Conservation (phyloP, 64 coral and sea anemone genomes). For the Montipora efflorescens region DNA sequence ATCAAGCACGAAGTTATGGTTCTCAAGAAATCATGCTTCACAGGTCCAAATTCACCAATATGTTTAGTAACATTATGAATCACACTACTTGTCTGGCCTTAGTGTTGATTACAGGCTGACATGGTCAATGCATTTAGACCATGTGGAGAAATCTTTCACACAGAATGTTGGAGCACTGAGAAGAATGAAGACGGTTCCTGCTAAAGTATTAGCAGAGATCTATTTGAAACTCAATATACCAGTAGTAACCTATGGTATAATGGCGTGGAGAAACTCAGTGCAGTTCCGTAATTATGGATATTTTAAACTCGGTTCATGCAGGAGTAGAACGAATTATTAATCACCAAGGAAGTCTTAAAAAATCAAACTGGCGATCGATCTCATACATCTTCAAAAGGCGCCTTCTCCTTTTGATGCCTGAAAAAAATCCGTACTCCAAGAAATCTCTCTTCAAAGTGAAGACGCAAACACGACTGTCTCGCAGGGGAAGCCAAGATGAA, state of each 20-base stretch:
- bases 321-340: constrained; percentile 11
- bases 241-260: constrained; percentile 25
- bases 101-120: constrained; percentile 21
- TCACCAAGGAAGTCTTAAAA: neutral
- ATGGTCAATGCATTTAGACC: constrained; percentile 15
- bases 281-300: neutral
- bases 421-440: neutral
- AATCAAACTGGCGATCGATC: constrained; percentile 20
- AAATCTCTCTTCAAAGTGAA: constrained; percentile 20
- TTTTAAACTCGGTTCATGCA: neutral
- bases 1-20: neutral
- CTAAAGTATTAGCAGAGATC: constrained; percentile 1
- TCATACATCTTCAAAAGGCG: constrained; percentile 6
- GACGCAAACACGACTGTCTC: neutral
- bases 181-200: too few relatives aligned
- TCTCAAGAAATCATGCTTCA: neutral
- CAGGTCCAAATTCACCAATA: neutral
- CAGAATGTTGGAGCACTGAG: neutral
- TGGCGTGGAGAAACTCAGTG: constrained; percentile 27
- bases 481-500: constrained; percentile 3
- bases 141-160: neutral
- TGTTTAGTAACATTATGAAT: neutral
- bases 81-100: constrained; percentile 20
- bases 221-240: constrained; percentile 1
- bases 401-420: constrained; percentile 25